Evolutionary conservation across 1,140 invertebrate genomes (phyloP).

Genomic region (Trichonephila inaurata): DNA sequence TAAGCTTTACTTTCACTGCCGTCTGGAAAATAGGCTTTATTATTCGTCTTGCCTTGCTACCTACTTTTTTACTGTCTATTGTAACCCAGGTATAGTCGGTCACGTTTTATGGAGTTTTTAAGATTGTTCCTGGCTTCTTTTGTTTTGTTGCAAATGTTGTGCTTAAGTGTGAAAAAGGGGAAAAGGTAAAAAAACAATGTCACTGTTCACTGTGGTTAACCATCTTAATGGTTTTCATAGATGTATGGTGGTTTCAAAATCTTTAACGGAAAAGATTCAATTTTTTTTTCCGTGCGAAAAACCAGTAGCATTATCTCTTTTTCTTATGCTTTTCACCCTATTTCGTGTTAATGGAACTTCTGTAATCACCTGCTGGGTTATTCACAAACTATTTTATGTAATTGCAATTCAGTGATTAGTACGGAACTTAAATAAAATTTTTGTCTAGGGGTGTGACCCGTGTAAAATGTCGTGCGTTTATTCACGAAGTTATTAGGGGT

Average conservation of each 20-base stretch:
- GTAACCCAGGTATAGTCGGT: neutral
- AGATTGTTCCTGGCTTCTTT: neutral
- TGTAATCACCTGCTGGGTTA: neutral
- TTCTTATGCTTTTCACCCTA: neutral
- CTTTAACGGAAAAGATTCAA: too few species aligned
- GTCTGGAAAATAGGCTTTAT: neutral
- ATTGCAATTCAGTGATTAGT: neutral
- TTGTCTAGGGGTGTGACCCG: neutral
- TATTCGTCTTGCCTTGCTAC: neutral
- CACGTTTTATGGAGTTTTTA: neutral
- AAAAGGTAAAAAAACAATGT: neutral
- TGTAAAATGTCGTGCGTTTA: neutral
- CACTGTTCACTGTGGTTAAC: too few species aligned
- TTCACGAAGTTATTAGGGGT: neutral
- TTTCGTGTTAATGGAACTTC: neutral
- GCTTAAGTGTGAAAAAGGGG: neutral
- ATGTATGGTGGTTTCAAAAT: too few species aligned
- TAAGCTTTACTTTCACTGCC: neutral
- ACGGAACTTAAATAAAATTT: neutral
- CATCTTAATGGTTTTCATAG: too few species aligned
- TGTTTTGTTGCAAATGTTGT: neutral
- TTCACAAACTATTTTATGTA: neutral
- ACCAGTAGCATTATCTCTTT: neutral
- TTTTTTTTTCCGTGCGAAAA: too few species aligned
- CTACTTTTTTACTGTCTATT: neutral